Conservation (phyloP, 2,888 invertebrate genomes). For the Drosophila mimetica region DNA sequence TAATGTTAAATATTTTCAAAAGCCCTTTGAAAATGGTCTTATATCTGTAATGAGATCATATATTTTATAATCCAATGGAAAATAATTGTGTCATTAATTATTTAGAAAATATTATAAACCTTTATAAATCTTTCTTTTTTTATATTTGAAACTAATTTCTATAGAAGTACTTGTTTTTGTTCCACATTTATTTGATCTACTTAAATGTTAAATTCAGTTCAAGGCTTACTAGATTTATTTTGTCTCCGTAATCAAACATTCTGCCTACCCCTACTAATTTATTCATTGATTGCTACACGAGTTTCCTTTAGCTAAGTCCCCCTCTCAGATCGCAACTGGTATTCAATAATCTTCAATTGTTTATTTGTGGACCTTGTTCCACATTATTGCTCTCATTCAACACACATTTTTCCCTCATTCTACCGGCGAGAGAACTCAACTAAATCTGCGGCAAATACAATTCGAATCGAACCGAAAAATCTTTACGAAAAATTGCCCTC, state of each 20-base stretch:
- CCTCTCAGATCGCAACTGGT: background rate
- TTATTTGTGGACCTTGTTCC: slow-evolving; percentile 49
- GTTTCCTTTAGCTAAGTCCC: slow-evolving; percentile 4
- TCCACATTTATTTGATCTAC: too few relatives aligned
- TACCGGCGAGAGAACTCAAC: slow-evolving; percentile 18
- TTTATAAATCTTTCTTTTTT: too few relatives aligned
- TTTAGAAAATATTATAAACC: too few relatives aligned
- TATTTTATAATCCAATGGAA: background rate
- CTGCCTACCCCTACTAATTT: slow-evolving; percentile 3
- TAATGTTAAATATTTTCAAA: slow-evolving; percentile 7
- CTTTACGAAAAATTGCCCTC: slow-evolving; percentile 56
- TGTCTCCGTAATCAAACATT: background rate
- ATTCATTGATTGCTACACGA: slow-evolving; percentile 30
- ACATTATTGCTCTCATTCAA: slow-evolving; percentile 39
- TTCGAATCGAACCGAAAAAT: slow-evolving; percentile 51
- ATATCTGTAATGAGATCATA: background rate
- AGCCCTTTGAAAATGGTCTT: background rate
- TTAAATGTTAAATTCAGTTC: background rate
- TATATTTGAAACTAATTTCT: too few relatives aligned
- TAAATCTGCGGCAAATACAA: slow-evolving; percentile 49
- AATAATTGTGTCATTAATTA: background rate
- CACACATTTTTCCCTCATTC: slow-evolving; percentile 6
- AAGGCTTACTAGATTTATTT: background rate
- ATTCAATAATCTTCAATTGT: slow-evolving; percentile 48
- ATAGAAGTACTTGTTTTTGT: background rate